Base-by-base conservation (phyloP, 2,113 vertebrate genomes). In the Ceyx cyanopectus region DNA sequence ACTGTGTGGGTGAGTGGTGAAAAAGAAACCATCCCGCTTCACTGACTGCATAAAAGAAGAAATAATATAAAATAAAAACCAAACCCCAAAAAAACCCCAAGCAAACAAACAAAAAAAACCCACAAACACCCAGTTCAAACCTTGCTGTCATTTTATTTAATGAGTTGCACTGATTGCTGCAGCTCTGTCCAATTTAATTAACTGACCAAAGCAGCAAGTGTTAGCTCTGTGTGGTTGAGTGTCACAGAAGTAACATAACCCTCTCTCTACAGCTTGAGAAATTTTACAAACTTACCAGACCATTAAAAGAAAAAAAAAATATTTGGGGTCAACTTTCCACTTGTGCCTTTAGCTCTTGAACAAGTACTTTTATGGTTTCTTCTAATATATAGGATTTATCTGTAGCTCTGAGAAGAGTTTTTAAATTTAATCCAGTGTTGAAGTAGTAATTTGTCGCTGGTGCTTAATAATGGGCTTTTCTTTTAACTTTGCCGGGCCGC, bases 291-390 rank as follows among this genome's bases (percentile, higher is more conserved):
- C 96, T 97, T 95, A 92, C 74, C 84, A 91, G 68, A 60, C 76
- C 94, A 89, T 93, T 94, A 94, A 69, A 94, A 92, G 95, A 95
- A 94, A 95, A 92, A 94, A 24, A 87, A 62, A 96, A 92, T 94
- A 94, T 95, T 95, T 73, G 92, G 94, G 97, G 97, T 98, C 97
- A 98, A 86, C 97, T 97, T 97, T 82, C 97, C 96, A 97, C 97
- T 97, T 98, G 95, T 97, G 96, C 96, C 96, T 97, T 86, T 91
- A 89, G 96, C 97, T 97, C 95, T 96, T 40, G 92, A 34, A 27
- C 87, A 85, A 97, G 97, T 91, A 96, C 96, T 97, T 98, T 97
- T 97, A 96, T 77, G 95, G 93, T 86, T 92, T 92, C 95, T 94
- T 95, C 95, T 96, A 96, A 97, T 97, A 93, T 92, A 65, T 90